Base-by-base conservation (phyloP, 1,140 invertebrate genomes). In the Melitaea cinxia region DNA sequence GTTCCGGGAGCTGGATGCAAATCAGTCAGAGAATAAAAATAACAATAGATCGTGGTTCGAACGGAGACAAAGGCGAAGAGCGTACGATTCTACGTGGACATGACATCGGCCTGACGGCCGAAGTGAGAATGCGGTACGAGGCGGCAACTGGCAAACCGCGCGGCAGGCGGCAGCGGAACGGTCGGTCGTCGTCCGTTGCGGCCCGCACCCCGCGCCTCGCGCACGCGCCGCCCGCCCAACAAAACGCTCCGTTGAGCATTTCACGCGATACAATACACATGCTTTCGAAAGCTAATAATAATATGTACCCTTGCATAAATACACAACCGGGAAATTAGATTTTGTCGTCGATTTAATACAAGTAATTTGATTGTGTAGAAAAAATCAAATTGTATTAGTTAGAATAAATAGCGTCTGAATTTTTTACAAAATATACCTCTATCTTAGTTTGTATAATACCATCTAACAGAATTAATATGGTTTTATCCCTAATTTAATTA, bases 181-280 rank as follows among this genome's bases (percentile, higher is more conserved):
- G 75, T 64, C 75, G 82, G 80, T 81, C 84, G 83, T 79, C 82
- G 79, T 64, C 79, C 78, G 75, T 65, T 65, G 63, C 70, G 53
- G 52, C 72, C 73, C 70, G 59, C 75, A 60, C 70, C 80, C 82
- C 82, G 42, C 82, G 53, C 78, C 73, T 72, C 82, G 86, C 87
- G 85, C 85, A 87, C 77, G 85, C 87, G 85, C 83, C 80, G 76
- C 85, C 87, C 87, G 86, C 86, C 85, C 83, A 79, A 78, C 81
- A 77, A 75, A 77, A 74, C 77, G 80, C 72, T 78, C 73, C 74
- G 78, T 74, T 77, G 73, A 80, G 72, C 76, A 82, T 81, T 82
- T 77, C 77, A 79, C 72, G 67, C 71, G 59, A 73, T 76, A 78
- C 69, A 70, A 72, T 82, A 85, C 82, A 85, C 80, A 85, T 84